phyloP scores from a whole-genome alignment of 2,888 invertebrate genomes.

The Hymenopus coronatus region DNA sequence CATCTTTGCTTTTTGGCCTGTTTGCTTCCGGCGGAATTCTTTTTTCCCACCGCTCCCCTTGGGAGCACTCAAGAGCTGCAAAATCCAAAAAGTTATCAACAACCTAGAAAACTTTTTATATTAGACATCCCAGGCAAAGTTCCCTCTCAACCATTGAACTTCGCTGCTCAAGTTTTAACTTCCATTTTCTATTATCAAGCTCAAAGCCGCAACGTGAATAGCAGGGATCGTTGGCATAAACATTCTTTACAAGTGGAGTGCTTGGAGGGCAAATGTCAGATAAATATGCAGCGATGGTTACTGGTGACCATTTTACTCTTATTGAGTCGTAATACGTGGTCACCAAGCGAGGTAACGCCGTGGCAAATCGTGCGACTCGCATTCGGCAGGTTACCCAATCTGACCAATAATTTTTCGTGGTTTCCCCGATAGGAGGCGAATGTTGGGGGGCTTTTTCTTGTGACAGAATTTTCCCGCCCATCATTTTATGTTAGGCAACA shows the following conservation, averaged over 20 bases:
- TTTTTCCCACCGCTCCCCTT: neutral
- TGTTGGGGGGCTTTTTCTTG: no score
- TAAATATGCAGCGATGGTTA: neutral
- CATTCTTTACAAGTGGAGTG: neutral
- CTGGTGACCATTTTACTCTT: no score
- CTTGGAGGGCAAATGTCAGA: neutral
- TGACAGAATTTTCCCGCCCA: no score
- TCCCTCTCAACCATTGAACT: neutral
- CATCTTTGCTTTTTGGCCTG: slow-evolving; percentile 2
- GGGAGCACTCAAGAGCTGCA: neutral
- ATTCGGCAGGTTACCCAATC: no score
- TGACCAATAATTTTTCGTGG: no score
- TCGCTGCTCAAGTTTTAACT: neutral
- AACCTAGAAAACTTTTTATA: neutral
- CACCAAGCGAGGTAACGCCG: no score
- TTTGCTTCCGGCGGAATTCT: slow-evolving; percentile 3
- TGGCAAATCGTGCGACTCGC: no score
- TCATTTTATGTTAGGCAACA: no score
- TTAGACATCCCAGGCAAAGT: neutral
- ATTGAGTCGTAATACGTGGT: no score
- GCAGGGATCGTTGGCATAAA: neutral
- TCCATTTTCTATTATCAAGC: neutral
- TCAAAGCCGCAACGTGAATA: neutral
- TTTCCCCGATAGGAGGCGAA: no score
- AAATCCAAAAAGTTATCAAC: slow-evolving; percentile 13